These are phyloP conservation scores for Melieria picta DNA, from an alignment of 2,888 invertebrate species.

Conservation along the genomic window DNA sequence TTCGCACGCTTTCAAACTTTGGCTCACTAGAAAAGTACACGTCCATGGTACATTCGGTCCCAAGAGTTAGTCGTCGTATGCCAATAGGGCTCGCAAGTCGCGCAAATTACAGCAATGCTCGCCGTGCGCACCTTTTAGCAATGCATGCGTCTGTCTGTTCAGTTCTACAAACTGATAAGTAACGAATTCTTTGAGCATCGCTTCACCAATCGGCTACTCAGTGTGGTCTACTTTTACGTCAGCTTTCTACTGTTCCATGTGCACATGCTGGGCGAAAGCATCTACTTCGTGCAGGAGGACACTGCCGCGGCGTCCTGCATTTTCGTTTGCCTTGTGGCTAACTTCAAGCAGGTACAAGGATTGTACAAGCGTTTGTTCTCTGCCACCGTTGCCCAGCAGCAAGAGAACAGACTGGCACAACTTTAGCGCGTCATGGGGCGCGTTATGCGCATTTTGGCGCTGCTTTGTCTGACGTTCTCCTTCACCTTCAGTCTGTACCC, in stretches of 20 bases:
- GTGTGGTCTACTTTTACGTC: conserved; percentile 40
- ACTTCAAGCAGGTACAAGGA: conserved; percentile 52
- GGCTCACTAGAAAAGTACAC: too few relatives aligned
- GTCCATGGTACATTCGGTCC: too few relatives aligned
- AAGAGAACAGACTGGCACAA: conserved; percentile 42
- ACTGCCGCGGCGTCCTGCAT: conserved; percentile 60
- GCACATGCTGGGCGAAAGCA: conserved; percentile 51
- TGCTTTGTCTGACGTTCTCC: conserved; percentile 54
- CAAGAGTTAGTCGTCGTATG: too few relatives aligned
- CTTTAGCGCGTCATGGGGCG: conserved; percentile 49
- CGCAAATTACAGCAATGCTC: neutral
- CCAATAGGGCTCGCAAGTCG: too few relatives aligned
- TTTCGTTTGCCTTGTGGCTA: conserved; percentile 54
- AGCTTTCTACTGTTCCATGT: conserved; percentile 55
- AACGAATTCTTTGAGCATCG: conserved; percentile 54
- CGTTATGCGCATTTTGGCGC: conserved; percentile 53
- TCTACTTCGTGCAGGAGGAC: conserved; percentile 52
- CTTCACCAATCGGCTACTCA: conserved; percentile 37
- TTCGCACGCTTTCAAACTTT: too few relatives aligned
- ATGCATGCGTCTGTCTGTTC: conserved; percentile 51
- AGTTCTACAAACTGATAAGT: conserved; percentile 54
- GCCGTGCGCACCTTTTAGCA: conserved; percentile 43
- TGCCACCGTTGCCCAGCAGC: conserved; percentile 44
- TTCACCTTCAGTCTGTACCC: conserved; percentile 54
- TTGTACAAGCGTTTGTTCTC: conserved; percentile 56